phyloP scores from a whole-genome alignment of 2,888 invertebrate genomes.

The Melolontha melolontha region DNA sequence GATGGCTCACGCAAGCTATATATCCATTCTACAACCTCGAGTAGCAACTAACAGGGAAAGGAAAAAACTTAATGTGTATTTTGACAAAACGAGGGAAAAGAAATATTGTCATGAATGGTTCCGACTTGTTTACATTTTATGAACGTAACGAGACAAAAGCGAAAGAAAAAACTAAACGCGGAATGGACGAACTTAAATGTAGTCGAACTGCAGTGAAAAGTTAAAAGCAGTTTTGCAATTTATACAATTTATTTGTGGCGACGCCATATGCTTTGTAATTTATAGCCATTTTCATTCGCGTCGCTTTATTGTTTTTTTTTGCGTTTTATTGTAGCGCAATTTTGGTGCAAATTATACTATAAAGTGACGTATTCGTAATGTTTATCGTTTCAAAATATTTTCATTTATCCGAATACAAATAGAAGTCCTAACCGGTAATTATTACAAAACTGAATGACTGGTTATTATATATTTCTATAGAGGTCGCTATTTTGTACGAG shows the following conservation, averaged over 20 bases:
- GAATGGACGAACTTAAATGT: conserved; percentile 7
- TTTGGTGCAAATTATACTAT: background rate
- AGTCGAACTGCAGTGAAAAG: conserved; percentile 48
- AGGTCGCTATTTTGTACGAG: too few species aligned
- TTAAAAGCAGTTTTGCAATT: conserved; percentile 45
- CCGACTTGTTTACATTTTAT: conserved; percentile 8
- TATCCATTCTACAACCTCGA: conserved; percentile 2
- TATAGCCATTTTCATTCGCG: conserved; percentile 17
- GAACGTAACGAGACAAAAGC: conserved; percentile 6
- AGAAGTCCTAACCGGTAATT: background rate
- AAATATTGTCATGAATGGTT: background rate
- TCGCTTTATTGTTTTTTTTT: background rate
- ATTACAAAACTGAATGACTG: too few species aligned
- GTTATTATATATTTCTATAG: too few species aligned
- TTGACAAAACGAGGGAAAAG: conserved; percentile 14
- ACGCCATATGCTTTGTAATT: conserved; percentile 29
- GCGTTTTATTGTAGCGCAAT: background rate
- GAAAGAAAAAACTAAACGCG: background rate
- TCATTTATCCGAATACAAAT: background rate
- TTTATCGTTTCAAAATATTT: conserved; percentile 1
- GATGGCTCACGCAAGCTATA: conserved; percentile 55
- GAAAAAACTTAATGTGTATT: conserved; percentile 28
- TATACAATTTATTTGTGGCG: background rate
- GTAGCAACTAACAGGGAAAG: background rate
- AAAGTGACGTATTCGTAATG: background rate